phyloP scores from a whole-genome alignment of 2,797 vertebrate species.

The Thalassophryne amazonica region DNA sequence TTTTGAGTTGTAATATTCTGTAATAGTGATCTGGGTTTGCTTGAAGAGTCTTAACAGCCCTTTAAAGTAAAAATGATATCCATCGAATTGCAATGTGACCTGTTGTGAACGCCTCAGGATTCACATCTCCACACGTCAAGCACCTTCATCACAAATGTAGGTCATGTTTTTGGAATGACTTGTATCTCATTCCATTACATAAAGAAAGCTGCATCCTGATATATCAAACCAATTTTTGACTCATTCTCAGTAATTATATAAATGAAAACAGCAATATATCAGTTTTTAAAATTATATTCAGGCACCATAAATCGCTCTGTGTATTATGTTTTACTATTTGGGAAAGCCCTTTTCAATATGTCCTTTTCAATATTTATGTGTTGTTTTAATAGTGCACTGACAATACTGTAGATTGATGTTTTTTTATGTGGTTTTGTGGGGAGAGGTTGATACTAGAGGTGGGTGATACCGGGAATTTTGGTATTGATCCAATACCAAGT shows the following conservation, averaged over 20 bases:
- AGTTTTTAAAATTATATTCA: too few species aligned
- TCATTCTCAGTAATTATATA: neutral
- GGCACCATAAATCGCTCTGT: too few species aligned
- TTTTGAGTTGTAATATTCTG: constrained; percentile 4
- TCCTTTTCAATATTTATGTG: too few species aligned
- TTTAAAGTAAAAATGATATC: constrained; percentile 51
- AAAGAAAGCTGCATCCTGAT: constrained; percentile 30
- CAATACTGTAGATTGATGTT: too few species aligned
- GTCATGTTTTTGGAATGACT: constrained; percentile 68
- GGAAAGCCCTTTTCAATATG: too few species aligned
- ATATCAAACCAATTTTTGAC: constrained; percentile 7
- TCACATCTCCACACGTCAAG: constrained; percentile 67
- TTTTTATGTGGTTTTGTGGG: too few species aligned
- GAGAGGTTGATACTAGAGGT: too few species aligned
- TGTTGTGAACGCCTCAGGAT: constrained; percentile 46
- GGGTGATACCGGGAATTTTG: too few species aligned
- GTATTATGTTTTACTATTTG: too few species aligned
- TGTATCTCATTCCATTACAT: constrained; percentile 61
- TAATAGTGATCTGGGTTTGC: constrained; percentile 21
- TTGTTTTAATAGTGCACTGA: too few species aligned
- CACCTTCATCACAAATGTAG: constrained; percentile 72
- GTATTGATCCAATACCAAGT: too few species aligned
- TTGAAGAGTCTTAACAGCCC: constrained; percentile 22
- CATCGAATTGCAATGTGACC: constrained; percentile 64
- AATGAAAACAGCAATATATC: too few species aligned